phyloP scores from a whole-genome alignment of 2,888 invertebrate genomes.

The Teleiodes luculella region DNA sequence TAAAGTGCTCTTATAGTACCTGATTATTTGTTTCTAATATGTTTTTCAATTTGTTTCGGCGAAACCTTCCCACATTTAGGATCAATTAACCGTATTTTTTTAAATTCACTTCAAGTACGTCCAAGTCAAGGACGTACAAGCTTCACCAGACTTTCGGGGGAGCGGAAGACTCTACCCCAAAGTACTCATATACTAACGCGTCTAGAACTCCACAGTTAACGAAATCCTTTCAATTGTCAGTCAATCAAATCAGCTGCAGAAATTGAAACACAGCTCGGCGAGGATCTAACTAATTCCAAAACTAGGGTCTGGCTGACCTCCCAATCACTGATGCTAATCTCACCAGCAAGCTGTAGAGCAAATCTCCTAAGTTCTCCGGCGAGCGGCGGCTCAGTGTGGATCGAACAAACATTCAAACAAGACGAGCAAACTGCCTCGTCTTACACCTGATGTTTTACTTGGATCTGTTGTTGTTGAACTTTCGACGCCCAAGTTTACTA shows the following conservation, averaged over 20 bases:
- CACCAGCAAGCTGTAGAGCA: conserved; percentile 40
- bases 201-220: too few species aligned
- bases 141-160: too few species aligned
- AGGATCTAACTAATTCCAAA: conserved; percentile 31
- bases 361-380: conserved; percentile 49
- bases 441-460: conserved; percentile 53
- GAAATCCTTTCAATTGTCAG: background rate
- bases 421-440: conserved; percentile 41
- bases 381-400: conserved; percentile 42
- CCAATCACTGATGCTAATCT: conserved; percentile 59
- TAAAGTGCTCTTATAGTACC: background rate
- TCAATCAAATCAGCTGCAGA: conserved; percentile 10
- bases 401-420: conserved; percentile 53
- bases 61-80: too few species aligned
- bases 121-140: too few species aligned
- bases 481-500: background rate
- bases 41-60: too few species aligned
- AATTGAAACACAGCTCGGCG: conserved; percentile 8
- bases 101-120: too few species aligned
- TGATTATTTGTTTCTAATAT: too few species aligned
- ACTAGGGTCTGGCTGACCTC: conserved; percentile 40
- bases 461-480: conserved; percentile 36
- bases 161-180: too few species aligned
- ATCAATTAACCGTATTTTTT: too few species aligned
- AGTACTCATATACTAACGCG: too few species aligned